Evolutionary conservation across 2,888 invertebrate genomes (phyloP).

Genomic region (Rhorus exstirpatorius): DNA sequence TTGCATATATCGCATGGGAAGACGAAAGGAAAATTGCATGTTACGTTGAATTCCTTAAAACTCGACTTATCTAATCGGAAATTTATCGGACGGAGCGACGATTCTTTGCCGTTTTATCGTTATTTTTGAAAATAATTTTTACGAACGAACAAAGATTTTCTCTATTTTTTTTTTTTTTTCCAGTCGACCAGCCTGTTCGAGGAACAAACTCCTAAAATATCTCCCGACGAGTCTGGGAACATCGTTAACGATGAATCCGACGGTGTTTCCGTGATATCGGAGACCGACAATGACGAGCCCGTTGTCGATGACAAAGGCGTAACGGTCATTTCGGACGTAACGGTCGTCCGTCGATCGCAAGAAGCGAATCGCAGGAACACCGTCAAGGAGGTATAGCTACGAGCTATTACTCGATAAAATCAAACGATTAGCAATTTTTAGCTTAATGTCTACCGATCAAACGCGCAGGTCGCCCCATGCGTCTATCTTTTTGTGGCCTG

Average conservation of each 20-base stretch:
- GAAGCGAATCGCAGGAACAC: not conserved
- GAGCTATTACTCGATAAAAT: constrained; percentile 4
- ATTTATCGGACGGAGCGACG: too few relatives aligned
- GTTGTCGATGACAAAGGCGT: not conserved
- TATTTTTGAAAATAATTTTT: too few relatives aligned
- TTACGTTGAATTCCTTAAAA: too few relatives aligned
- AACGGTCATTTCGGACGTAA: constrained; percentile 19
- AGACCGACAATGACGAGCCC: constrained; percentile 56
- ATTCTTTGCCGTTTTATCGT: too few relatives aligned
- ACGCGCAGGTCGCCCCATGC: constrained; percentile 39
- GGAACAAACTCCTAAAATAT: constrained; percentile 15
- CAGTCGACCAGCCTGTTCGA: not conserved
- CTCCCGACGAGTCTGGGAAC: not conserved
- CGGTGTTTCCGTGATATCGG: constrained; percentile 69
- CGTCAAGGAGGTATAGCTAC: constrained; percentile 45
- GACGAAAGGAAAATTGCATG: too few relatives aligned
- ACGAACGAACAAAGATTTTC: too few relatives aligned
- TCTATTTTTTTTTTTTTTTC: not conserved
- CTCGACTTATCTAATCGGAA: too few relatives aligned
- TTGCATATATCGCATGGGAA: too few relatives aligned
- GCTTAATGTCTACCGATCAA: constrained; percentile 28
- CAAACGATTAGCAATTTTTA: constrained; percentile 10
- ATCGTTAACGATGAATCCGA: constrained; percentile 65
- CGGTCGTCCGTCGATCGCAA: not conserved
- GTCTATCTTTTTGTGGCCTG: constrained; percentile 53